These are phyloP conservation scores for Drosophila rufa DNA, from an alignment of 1,140 invertebrate genomes.

Conservation along the genomic window DNA sequence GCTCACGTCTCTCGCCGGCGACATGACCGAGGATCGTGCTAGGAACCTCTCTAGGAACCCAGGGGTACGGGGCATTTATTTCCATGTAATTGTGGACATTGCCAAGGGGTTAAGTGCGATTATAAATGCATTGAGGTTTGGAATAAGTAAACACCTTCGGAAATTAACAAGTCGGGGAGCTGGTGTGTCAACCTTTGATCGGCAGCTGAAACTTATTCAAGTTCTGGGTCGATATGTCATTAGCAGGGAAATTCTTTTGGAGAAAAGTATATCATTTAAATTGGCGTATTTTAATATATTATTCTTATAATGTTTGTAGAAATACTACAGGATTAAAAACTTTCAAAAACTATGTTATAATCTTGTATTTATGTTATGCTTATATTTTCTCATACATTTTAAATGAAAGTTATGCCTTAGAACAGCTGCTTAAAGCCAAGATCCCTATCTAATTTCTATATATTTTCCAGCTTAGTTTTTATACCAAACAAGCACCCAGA, in stretches of 20 bases:
- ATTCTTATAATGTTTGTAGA: too few species aligned
- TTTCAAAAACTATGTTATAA: too few species aligned
- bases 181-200: conserved; percentile 21
- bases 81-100: conserved; percentile 57
- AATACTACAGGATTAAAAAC: too few species aligned
- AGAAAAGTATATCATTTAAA: background rate
- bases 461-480: background rate
- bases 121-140: conserved; percentile 47
- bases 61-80: conserved; percentile 41
- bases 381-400: too few species aligned
- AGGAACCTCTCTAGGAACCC: conserved; percentile 7
- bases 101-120: conserved; percentile 25
- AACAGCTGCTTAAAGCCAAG: conserved; percentile 6
- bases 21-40: conserved; percentile 59
- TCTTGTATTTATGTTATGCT: too few species aligned
- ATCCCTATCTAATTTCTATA: conserved; percentile 6
- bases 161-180: conserved; percentile 9
- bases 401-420: background rate
- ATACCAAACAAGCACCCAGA: background rate
- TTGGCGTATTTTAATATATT: too few species aligned
- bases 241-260: background rate
- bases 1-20: conserved; percentile 47
- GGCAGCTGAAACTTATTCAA: background rate
- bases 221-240: background rate
- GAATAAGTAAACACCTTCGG: conserved; percentile 18